These are phyloP conservation scores for Pterostichus madidus DNA, from an alignment of 2,888 invertebrate genomes.

Conservation along the genomic window DNA sequence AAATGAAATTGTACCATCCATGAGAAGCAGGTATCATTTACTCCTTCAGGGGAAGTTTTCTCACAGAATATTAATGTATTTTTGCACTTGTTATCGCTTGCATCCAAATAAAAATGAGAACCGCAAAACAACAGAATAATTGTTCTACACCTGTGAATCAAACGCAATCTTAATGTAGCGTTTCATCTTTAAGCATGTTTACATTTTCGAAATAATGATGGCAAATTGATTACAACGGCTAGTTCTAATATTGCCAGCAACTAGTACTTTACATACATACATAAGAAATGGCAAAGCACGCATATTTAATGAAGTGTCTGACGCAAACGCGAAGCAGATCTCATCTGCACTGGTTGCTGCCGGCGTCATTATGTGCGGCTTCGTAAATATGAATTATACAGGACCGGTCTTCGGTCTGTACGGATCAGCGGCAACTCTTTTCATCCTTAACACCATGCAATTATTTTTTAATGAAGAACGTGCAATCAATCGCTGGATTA, in stretches of 20 bases:
- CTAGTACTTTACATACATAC: background rate
- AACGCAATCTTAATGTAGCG: background rate
- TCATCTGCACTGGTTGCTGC: slow-evolving; percentile 45
- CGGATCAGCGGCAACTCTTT: slow-evolving; percentile 6
- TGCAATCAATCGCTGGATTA: background rate
- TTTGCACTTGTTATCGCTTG: too few relatives aligned
- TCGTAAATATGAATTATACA: slow-evolving; percentile 20
- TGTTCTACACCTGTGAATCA: slow-evolving; percentile 1
- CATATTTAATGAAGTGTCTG: slow-evolving; percentile 49
- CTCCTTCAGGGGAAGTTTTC: too few relatives aligned
- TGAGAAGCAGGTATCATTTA: too few relatives aligned
- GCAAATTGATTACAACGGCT: slow-evolving; percentile 53
- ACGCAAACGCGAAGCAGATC: slow-evolving; percentile 23
- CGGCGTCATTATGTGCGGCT: slow-evolving; percentile 32
- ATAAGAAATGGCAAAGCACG: slow-evolving; percentile 9
- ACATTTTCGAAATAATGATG: slow-evolving; percentile 54
- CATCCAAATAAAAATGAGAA: too few relatives aligned
- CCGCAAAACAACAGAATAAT: too few relatives aligned
- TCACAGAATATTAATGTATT: too few relatives aligned
- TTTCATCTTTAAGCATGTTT: slow-evolving; percentile 47
- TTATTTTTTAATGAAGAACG: slow-evolving; percentile 5
- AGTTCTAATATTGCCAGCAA: background rate
- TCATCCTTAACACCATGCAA: slow-evolving; percentile 9
- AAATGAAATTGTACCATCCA: too few relatives aligned
- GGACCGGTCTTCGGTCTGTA: background rate